phyloP scores from a whole-genome alignment of 2,888 invertebrate species.

The Athalia cordata region DNA sequence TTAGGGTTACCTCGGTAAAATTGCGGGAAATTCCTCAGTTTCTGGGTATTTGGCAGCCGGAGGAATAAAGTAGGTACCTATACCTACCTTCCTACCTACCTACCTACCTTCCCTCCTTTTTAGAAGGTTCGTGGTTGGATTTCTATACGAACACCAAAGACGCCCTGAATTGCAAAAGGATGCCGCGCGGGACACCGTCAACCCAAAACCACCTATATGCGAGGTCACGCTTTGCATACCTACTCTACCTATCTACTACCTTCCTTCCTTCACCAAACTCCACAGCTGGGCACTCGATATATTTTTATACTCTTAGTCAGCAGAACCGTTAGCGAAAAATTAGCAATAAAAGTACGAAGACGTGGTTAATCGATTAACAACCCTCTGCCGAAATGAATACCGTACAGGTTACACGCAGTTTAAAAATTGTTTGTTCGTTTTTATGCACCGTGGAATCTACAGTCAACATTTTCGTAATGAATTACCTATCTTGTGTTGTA shows the following conservation, averaged over 20 bases:
- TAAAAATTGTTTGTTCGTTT: too few relatives aligned
- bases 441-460: too few relatives aligned
- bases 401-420: too few relatives aligned
- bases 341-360: slow-evolving; percentile 6
- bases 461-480: too few relatives aligned
- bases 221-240: slow-evolving; percentile 31
- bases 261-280: too few relatives aligned
- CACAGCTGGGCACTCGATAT: background rate
- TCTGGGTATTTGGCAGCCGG: slow-evolving; percentile 29
- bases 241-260: background rate
- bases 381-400: background rate
- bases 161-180: slow-evolving; percentile 15
- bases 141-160: slow-evolving; percentile 17
- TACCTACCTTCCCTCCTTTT: background rate
- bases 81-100: background rate
- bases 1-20: slow-evolving; percentile 15
- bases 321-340: slow-evolving; percentile 8
- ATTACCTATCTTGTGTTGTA: too few relatives aligned
- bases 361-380: slow-evolving; percentile 22
- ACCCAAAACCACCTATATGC: slow-evolving; percentile 8
- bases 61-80: background rate
- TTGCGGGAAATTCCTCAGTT: slow-evolving; percentile 26
- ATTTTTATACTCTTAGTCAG: slow-evolving; percentile 17
- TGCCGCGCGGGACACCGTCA: background rate
- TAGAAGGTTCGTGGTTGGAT: background rate